Percentiles rank a stretch among this genome's conserved stretches.
Evolutionary conservation across 1,140 invertebrate species (phyloP).

Genomic region (Pseudomyrmex cubaensis): DNA sequence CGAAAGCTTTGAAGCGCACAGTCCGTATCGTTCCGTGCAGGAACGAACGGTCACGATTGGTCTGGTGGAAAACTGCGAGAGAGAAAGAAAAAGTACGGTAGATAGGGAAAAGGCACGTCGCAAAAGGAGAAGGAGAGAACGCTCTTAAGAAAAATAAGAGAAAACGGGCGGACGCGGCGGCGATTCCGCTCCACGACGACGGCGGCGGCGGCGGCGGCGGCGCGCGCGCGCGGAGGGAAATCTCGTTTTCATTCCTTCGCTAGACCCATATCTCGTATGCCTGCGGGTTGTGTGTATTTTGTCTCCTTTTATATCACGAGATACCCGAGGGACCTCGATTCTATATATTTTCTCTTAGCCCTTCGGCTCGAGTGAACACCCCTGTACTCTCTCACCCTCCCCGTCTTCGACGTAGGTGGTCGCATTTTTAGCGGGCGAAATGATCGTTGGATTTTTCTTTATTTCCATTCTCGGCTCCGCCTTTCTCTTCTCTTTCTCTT

Average conservation of each 20-base stretch:
- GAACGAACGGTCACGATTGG: conserved; percentile 63
- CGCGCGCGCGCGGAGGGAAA: conserved; percentile 65
- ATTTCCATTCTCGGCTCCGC: conserved; percentile 32
- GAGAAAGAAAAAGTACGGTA: too few species aligned
- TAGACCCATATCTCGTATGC: conserved; percentile 66
- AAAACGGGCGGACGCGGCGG: conserved; percentile 27
- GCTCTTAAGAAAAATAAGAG: conserved; percentile 68
- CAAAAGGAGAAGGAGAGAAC: conserved; percentile 27
- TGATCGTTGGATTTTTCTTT: conserved; percentile 61
- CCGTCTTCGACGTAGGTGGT: conserved; percentile 54
- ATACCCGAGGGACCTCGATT: conserved; percentile 74
- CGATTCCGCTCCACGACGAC: conserved; percentile 47
- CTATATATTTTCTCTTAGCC: conserved; percentile 75
- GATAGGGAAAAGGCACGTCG: neutral
- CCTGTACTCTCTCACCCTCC: neutral
- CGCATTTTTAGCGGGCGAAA: conserved; percentile 54
- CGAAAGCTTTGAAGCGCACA: conserved; percentile 47
- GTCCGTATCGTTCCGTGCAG: conserved; percentile 60
- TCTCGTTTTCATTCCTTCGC: conserved; percentile 75
- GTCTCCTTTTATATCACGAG: conserved; percentile 77
- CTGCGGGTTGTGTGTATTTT: conserved; percentile 74
- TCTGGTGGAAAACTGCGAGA: neutral
- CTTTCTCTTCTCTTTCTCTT: neutral
- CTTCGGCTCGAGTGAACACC: conserved; percentile 35
- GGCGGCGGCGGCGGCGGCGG: too few species aligned